A percentile compares a stretch with the other conserved stretches of the same genome.
Conservation (phyloP, 2,888 invertebrate species). For the Harpagoxenus sublaevis region DNA sequence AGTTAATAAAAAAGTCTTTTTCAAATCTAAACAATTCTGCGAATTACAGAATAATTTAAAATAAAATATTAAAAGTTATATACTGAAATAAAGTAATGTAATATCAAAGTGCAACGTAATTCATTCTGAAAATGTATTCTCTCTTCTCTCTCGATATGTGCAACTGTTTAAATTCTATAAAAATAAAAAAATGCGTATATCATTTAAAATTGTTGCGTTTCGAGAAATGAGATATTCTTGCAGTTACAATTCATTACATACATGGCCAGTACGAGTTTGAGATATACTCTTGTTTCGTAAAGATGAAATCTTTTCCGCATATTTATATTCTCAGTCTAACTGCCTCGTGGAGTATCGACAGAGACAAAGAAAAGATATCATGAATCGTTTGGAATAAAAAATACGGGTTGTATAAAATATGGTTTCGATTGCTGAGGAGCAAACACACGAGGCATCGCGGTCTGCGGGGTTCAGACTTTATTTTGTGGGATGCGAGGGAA, state of each 20-base stretch:
- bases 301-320: background rate
- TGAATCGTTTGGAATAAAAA: background rate
- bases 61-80: background rate
- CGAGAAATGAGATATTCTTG: background rate
- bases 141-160: background rate
- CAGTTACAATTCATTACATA: background rate
- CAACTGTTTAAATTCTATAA: background rate
- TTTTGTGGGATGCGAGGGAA: constrained; percentile 28
- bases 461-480: constrained; percentile 40
- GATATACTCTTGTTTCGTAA: background rate
- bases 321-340: background rate
- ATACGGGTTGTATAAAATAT: background rate
- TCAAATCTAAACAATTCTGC: background rate
- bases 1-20: background rate
- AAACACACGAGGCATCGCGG: constrained; percentile 52
- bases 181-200: background rate
- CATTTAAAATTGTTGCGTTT: background rate
- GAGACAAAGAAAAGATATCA: constrained; percentile 5
- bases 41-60: background rate
- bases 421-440: background rate
- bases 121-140: background rate
- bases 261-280: background rate
- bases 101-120: background rate
- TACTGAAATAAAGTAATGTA: background rate
- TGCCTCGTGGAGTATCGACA: background rate